These are phyloP conservation scores for Trissoscelio sp. DNA, from an alignment of 2,888 invertebrate species.

Conservation along the genomic window DNA sequence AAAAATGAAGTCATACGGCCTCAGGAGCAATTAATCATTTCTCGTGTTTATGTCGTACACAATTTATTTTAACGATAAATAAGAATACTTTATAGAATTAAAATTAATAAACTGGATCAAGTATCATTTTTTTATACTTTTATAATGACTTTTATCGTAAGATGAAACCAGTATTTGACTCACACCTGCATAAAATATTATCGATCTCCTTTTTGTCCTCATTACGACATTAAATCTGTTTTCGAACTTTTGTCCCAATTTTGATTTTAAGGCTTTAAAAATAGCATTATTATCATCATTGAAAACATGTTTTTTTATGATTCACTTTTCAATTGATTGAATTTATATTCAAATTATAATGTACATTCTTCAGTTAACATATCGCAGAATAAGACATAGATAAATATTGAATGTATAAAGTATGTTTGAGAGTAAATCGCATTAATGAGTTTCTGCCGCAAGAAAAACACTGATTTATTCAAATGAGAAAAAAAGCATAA, in stretches of 20 bases:
- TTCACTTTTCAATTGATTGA: no score
- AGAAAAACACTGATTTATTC: background rate
- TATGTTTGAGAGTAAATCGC: slow-evolving; percentile 1
- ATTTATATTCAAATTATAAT: no score
- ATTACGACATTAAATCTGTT: slow-evolving; percentile 19
- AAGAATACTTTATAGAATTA: background rate
- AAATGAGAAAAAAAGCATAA: background rate
- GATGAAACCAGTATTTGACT: slow-evolving; percentile 32
- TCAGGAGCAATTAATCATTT: slow-evolving; percentile 24
- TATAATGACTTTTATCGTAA: slow-evolving; percentile 3
- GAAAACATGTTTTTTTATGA: no score
- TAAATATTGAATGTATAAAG: slow-evolving; percentile 18
- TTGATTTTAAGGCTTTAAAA: no score
- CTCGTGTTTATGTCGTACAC: background rate
- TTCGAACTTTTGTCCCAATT: slow-evolving; percentile 25
- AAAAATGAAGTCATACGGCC: slow-evolving; percentile 38
- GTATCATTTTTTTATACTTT: background rate
- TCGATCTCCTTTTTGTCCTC: slow-evolving; percentile 29
- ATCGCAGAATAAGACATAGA: no score
- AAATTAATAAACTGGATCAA: slow-evolving; percentile 13
- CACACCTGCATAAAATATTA: slow-evolving; percentile 32
- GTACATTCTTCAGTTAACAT: no score
- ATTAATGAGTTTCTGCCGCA: slow-evolving; percentile 1
- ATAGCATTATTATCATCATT: no score
- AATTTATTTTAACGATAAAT: slow-evolving; percentile 1